phyloP scores from a whole-genome alignment of 2,888 invertebrate species.

The Gerosis bhagava region DNA sequence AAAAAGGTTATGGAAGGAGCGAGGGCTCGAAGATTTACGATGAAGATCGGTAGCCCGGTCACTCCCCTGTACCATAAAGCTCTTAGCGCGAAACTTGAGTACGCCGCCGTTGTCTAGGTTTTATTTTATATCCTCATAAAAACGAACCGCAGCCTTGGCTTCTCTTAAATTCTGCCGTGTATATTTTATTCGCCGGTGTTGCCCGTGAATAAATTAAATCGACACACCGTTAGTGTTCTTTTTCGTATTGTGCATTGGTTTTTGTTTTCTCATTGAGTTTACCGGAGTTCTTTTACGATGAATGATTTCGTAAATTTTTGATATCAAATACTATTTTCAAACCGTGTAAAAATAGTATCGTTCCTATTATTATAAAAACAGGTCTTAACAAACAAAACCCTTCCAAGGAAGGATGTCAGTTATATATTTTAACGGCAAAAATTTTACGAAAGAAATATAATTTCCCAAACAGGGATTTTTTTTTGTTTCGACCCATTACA shows the following conservation, averaged over 20 bases:
- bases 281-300: no score
- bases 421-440: no score
- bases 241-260: constrained; percentile 28
- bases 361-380: no score
- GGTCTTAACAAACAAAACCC: no score
- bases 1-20: constrained; percentile 35
- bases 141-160: constrained; percentile 14
- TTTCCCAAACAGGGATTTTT: no score
- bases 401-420: no score
- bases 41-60: constrained; percentile 52
- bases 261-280: constrained; percentile 23
- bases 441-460: no score
- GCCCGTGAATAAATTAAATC: constrained; percentile 37
- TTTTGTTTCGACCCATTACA: no score
- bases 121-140: constrained; percentile 23
- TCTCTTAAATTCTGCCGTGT: constrained; percentile 15
- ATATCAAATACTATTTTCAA: no score
- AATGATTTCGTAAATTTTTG: no score
- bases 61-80: constrained; percentile 53
- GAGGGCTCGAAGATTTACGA: constrained; percentile 54
- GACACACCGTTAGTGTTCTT: constrained; percentile 34
- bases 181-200: constrained; percentile 27
- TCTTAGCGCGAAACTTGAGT: constrained; percentile 30
- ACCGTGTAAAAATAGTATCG: no score
- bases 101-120: constrained; percentile 15